Evolutionary conservation across 2,797 vertebrate genomes (phyloP), one percentile per base, ranked within the genome.

Genomic region (Triplophysa bombifrons): DNA sequence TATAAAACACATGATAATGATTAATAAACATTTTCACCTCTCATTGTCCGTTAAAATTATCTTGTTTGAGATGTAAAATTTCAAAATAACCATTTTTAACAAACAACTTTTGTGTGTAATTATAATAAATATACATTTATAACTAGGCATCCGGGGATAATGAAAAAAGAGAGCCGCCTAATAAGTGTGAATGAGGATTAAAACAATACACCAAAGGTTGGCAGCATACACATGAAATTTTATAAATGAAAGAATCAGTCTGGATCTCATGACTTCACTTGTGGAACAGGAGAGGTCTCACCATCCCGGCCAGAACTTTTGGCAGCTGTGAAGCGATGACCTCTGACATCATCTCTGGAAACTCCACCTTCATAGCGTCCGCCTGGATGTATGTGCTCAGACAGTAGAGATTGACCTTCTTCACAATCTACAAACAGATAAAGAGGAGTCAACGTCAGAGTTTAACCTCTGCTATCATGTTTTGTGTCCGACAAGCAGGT

Each of bases 271-370:
- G 34, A 38, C 72, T n/a, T 98, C 95, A 97, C 89, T 99, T 99
- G 90, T 99, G 98, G 94, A 99, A 99, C 77, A 98, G 89, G 82
- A 99, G 95, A 19, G 96, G 97, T 87, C 94, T 97, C 93, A 99
- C 98, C 97, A 99, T 99, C 80, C 98, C 98, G 4, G 98, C 98
- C 86, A 99, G 91, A 84, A 99, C 96, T 91, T 98, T 99, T 76
- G 98, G 98, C 63, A 99, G 91, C 86, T 99, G 98, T 27, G 98
- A 97, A 68, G 96, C 93, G 80, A 99, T 99, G 82, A 99, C 96
- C 90, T 99, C 98, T 19, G 98, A 94, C 98, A 99, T 99, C 98
- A 99, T 99, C 91, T 99, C 98, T 0, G 98, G 98, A 84, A 99
- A 99, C 90, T 98, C 97, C 83, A 99, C 96, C 30, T 93, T 96